phyloP scores from a whole-genome alignment of 2,113 vertebrate genomes.

The Ciconia maguari region DNA sequence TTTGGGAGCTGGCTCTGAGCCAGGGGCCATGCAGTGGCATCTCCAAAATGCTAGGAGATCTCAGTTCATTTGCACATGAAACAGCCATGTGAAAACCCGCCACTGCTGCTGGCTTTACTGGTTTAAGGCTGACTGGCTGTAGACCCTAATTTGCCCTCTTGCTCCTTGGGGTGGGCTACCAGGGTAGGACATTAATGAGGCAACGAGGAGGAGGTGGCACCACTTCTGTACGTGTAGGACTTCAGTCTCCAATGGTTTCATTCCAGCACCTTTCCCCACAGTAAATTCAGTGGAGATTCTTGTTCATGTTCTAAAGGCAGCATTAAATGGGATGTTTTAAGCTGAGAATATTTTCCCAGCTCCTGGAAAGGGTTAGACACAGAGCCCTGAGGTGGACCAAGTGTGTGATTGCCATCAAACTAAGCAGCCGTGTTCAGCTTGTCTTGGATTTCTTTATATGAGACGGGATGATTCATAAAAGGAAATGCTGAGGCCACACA shows the following conservation, averaged over 20 bases:
- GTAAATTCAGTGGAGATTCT: not conserved
- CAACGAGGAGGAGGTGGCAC: not conserved
- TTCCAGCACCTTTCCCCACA: not conserved
- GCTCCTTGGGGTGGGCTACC: not conserved
- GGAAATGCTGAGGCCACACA: slow-evolving; percentile 65
- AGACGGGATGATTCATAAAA: slow-evolving; percentile 60
- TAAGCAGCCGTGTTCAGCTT: slow-evolving; percentile 42
- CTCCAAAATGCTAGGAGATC: not conserved
- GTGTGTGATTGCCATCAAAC: slow-evolving; percentile 59
- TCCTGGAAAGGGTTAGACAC: slow-evolving; percentile 33
- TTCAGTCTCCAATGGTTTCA: not conserved
- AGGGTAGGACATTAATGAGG: not conserved
- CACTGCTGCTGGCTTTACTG: not conserved
- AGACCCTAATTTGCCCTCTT: not conserved
- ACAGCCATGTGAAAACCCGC: not conserved
- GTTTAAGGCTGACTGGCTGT: not conserved
- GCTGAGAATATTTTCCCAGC: slow-evolving; percentile 15
- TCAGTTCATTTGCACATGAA: not conserved
- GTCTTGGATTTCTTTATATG: slow-evolving; percentile 47
- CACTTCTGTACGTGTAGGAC: not conserved
- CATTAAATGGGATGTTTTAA: slow-evolving; percentile 6
- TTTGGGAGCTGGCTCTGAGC: not conserved
- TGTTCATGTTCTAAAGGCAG: not conserved
- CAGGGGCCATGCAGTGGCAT: not conserved
- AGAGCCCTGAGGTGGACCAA: slow-evolving; percentile 19